phyloP scores from a whole-genome alignment of 2,113 vertebrate genomes.

The Nerophis ophidion region DNA sequence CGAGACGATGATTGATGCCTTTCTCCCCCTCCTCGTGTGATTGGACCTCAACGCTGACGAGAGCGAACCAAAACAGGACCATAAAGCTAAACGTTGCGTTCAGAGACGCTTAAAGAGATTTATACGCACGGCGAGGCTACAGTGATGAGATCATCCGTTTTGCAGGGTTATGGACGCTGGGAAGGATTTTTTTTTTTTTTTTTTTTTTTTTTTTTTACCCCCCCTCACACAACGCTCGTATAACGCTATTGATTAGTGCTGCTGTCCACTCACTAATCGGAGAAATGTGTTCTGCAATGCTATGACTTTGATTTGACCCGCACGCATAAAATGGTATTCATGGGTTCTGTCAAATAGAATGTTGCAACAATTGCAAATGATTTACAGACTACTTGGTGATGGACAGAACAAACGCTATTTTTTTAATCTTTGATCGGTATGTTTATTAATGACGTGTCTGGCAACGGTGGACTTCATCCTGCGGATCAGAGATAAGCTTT shows the following conservation, averaged over 20 bases:
- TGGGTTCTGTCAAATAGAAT: neutral
- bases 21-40: no score
- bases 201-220: no score
- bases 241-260: neutral
- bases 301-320: neutral
- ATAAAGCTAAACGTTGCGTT: slow-evolving; percentile 6
- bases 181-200: neutral
- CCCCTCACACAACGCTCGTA: neutral
- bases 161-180: neutral
- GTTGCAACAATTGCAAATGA: slow-evolving; percentile 9
- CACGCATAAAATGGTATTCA: neutral
- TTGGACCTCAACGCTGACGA: neutral
- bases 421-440: slow-evolving; percentile 20
- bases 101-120: neutral
- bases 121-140: neutral
- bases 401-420: slow-evolving; percentile 20
- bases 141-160: neutral
- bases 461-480: slow-evolving; percentile 37
- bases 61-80: neutral
- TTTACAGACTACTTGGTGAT: slow-evolving; percentile 4
- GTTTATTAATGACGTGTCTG: slow-evolving; percentile 35
- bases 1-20: neutral
- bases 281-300: neutral
- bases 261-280: neutral
- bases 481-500: slow-evolving; percentile 47